Conservation (phyloP, 1,140 invertebrate genomes). For the Lordiphosa mommai region DNA sequence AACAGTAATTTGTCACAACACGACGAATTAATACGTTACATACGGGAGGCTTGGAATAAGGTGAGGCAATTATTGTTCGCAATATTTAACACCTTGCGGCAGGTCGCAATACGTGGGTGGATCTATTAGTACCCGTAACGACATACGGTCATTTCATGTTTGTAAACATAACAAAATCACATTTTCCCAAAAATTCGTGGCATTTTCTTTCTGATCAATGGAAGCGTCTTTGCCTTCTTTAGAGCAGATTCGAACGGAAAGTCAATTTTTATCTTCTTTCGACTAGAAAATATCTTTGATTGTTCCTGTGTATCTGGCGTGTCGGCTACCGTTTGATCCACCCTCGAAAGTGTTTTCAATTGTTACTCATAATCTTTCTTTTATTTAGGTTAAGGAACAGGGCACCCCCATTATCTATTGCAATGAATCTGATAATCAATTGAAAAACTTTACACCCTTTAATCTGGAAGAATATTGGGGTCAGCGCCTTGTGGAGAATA, state of each 20-base stretch:
- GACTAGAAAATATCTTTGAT: too few species aligned
- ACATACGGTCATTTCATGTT: neutral
- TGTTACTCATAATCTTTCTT: neutral
- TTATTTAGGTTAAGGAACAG: constrained; percentile 64
- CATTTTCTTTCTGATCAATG: too few species aligned
- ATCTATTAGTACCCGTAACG: neutral
- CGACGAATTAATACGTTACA: constrained; percentile 75
- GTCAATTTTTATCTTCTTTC: too few species aligned
- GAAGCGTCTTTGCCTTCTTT: too few species aligned
- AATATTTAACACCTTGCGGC: constrained; percentile 23
- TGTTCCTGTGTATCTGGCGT: too few species aligned
- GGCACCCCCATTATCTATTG: constrained; percentile 60
- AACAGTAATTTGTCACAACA: constrained; percentile 65
- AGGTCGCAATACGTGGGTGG: constrained; percentile 14
- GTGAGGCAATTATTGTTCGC: constrained; percentile 34
- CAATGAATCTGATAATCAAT: constrained; percentile 74
- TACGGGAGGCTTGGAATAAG: constrained; percentile 75
- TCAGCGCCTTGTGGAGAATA: constrained; percentile 74
- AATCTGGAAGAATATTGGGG: constrained; percentile 78
- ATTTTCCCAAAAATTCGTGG: too few species aligned
- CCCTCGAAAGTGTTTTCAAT: neutral
- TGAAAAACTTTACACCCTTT: constrained; percentile 78
- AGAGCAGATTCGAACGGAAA: too few species aligned
- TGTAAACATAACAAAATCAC: too few species aligned
- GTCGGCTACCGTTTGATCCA: too few species aligned